Percentiles rank a stretch among this genome's conserved stretches.
Evolutionary conservation across 2,113 vertebrate species (phyloP).

Genomic region (Mesoclemmys tuberculata): DNA sequence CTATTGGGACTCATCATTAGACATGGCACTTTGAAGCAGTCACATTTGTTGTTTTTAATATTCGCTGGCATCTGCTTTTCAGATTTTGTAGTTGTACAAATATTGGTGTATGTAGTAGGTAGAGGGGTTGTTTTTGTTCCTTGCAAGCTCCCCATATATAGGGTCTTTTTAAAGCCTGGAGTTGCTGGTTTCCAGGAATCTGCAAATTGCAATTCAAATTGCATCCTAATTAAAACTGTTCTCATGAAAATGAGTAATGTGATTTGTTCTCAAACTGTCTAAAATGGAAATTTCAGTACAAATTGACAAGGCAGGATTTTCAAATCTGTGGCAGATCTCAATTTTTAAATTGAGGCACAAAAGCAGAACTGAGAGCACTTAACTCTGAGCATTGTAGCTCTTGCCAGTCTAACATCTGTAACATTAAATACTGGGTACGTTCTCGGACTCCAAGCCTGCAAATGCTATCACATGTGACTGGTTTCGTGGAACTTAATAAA

Average conservation of each 20-base stretch:
- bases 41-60: neutral
- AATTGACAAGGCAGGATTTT: neutral
- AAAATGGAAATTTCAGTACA: neutral
- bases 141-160: accelerated
- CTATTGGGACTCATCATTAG: neutral
- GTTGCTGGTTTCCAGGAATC: neutral
- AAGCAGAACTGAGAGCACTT: neutral
- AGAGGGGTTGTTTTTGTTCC: neutral
- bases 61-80: neutral
- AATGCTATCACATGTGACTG: accelerated
- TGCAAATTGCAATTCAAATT: neutral
- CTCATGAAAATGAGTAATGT: neutral
- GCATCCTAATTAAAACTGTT: neutral
- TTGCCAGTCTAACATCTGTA: neutral
- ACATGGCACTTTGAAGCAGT: neutral
- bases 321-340: accelerated
- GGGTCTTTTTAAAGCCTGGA: neutral
- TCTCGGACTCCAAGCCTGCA: neutral
- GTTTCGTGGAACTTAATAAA: neutral
- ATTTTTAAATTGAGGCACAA: neutral
- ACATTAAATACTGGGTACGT: neutral
- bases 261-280: neutral
- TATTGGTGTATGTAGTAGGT: neutral
- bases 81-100: neutral
- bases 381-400: neutral